phyloP scores from a whole-genome alignment of 35 echinoderm and acorn worm species.

The Ptychodera flava region DNA sequence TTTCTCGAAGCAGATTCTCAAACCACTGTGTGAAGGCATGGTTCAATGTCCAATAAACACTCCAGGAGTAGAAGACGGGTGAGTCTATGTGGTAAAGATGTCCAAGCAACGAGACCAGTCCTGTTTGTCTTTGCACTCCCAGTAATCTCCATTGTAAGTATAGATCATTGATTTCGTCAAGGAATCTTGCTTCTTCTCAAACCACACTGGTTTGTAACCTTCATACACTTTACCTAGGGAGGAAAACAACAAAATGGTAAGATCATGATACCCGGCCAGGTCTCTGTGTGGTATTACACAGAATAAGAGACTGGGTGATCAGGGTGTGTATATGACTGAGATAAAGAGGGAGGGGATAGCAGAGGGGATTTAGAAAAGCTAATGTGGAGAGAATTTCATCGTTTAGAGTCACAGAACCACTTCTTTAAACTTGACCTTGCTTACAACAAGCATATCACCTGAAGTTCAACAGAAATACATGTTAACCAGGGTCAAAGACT shows the following conservation, averaged over 20 bases:
- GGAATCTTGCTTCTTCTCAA: conserved; percentile 82
- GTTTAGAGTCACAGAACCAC: background rate
- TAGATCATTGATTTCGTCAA: conserved; percentile 75
- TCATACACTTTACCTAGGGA: conserved; percentile 59
- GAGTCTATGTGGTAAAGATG: conserved; percentile 57
- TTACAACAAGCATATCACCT: too few relatives aligned
- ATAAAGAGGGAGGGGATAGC: background rate
- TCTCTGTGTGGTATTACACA: conserved; percentile 2
- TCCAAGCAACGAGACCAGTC: conserved; percentile 76
- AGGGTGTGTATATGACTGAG: background rate
- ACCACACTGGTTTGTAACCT: conserved; percentile 84
- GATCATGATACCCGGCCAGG: background rate
- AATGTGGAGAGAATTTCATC: background rate
- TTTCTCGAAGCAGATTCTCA: background rate
- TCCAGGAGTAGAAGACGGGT: background rate
- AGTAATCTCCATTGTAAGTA: conserved; percentile 65
- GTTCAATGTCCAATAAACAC: background rate
- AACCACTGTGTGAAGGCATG: background rate
- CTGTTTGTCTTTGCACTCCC: conserved; percentile 58
- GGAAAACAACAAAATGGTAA: conserved; percentile 6
- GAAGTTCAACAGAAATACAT: too few relatives aligned
- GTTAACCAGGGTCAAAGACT: too few relatives aligned
- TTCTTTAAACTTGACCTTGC: too few relatives aligned
- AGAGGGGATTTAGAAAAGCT: background rate
- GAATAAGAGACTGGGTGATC: background rate